phyloP scores from a whole-genome alignment of 2,888 invertebrate species.

The Crioceris asparagi region DNA sequence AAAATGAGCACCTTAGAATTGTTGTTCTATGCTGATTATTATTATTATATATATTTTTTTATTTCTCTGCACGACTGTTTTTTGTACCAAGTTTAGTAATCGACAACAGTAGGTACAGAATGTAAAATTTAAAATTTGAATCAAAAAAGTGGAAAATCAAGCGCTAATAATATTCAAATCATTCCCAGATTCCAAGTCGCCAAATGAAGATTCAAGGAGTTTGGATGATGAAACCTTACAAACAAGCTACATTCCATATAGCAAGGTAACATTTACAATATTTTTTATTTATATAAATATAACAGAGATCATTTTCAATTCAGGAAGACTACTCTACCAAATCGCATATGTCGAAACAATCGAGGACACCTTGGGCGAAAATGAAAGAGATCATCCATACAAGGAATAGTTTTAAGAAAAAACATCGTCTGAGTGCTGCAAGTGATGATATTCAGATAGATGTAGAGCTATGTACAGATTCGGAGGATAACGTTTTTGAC shows the following conservation, averaged over 20 bases:
- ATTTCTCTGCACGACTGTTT: no score
- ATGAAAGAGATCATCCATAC: slow-evolving; percentile 69
- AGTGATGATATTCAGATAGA: slow-evolving; percentile 34
- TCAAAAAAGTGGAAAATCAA: no score
- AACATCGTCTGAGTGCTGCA: slow-evolving; percentile 32
- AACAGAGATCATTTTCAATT: no score
- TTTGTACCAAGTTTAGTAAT: no score
- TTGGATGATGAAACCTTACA: slow-evolving; percentile 32
- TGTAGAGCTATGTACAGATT: slow-evolving; percentile 30
- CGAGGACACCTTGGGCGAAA: slow-evolving; percentile 62
- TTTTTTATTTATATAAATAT: not conserved
- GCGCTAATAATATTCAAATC: no score
- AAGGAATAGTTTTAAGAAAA: slow-evolving; percentile 53
- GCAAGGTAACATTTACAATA: slow-evolving; percentile 25
- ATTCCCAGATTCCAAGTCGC: slow-evolving; percentile 22
- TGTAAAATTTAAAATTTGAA: no score
- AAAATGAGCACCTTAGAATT: no score
- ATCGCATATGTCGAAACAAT: slow-evolving; percentile 6
- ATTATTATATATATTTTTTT: no score
- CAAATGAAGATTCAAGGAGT: slow-evolving; percentile 27
- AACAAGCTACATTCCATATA: slow-evolving; percentile 31
- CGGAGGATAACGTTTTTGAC: slow-evolving; percentile 33
- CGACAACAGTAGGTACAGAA: no score
- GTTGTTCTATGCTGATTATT: no score
- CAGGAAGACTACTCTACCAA: slow-evolving; percentile 13